Base-by-base conservation (phyloP, 1,140 invertebrate genomes). In the Gryllus bimaculatus region DNA sequence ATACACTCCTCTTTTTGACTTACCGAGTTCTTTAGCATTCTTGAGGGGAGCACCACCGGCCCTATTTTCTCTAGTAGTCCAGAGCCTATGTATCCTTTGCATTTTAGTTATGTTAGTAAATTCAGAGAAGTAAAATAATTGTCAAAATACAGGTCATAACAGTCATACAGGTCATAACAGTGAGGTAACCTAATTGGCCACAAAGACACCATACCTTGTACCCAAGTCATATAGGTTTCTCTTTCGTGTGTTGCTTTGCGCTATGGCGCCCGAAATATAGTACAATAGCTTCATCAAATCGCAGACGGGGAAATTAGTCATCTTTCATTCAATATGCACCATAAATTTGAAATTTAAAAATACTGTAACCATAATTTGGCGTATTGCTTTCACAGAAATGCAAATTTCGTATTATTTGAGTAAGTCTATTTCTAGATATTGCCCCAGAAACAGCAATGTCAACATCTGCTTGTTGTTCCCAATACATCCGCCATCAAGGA, bases 71-170 rank as follows among this genome's bases (percentile, higher is more conserved):
- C 66, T 73, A 13, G 6, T 73, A 15, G 66, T 73, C 1, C 66
- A 1, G 13, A 3, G 1, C 66, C 66, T n/a, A 6, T 15, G 66
- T 73, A 6, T 15, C 66, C 1, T 73, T 73, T n/a, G n/a, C n/a
- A n/a, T n/a, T n/a, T 73, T 73, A 73, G 66, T n/a, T 1, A 3
- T 15, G 1, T 6, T n/a, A 73, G 13, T n/a, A 73, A 6, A 3
- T 73, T 73, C 66, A 73, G 66, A 73, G 66, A 73, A 15, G 66
- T 73, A 73, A 73, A 73, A n/a, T 73, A 73, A 73, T 73, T 73
- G n/a, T 73, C 66, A 73, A 73, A 73, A n/a, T 73, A 73, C 66
- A 73, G n/a, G 13, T 73, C 66, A 73, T 73, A 73, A 13, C 6
- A 6, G 66, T 13, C 2, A 73, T 1, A 6, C 66, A 73, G 6